Conservation (phyloP, 2,797 vertebrate species). For the Microctenopoma lineatum region DNA sequence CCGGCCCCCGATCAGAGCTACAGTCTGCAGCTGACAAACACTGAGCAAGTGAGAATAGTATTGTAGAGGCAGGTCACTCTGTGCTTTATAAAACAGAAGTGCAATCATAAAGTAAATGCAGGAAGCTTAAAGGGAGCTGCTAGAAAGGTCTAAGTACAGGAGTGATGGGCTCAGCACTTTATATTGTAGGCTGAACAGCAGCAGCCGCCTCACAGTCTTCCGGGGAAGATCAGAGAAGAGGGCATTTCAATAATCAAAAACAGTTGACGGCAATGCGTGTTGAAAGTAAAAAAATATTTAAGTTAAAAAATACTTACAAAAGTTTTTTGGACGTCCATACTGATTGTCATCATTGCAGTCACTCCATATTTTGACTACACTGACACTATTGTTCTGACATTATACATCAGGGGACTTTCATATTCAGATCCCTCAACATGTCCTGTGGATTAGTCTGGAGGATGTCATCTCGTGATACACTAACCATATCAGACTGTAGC, state of each 20-base stretch:
- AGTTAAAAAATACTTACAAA: constrained; percentile 11
- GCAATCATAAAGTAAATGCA: constrained; percentile 45
- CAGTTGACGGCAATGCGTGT: not conserved
- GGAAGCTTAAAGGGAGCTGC: constrained; percentile 37
- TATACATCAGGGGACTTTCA: constrained; percentile 43
- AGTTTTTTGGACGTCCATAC: constrained; percentile 23
- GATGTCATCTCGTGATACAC: constrained; percentile 48
- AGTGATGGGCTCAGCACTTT: constrained; percentile 32
- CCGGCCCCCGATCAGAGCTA: constrained; percentile 34
- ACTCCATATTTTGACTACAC: constrained; percentile 20
- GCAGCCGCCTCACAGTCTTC: not conserved
- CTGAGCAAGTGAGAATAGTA: constrained; percentile 42
- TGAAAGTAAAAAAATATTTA: constrained; percentile 6
- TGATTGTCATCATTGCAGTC: constrained; percentile 25
- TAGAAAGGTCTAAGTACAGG: constrained; percentile 39
- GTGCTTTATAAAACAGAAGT: constrained; percentile 46
- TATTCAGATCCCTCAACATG: constrained; percentile 36
- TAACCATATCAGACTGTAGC: constrained; percentile 58
- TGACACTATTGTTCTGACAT: constrained; percentile 55
- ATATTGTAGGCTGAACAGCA: not conserved
- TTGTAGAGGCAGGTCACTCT: constrained; percentile 43
- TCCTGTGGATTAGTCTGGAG: constrained; percentile 37
- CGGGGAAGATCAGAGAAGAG: not conserved
- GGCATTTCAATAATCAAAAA: constrained; percentile 15
- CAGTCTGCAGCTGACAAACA: constrained; percentile 58